These are phyloP conservation scores for Lordiphosa clarofinis DNA, from an alignment of 1,140 invertebrate genomes.

Conservation along the genomic window DNA sequence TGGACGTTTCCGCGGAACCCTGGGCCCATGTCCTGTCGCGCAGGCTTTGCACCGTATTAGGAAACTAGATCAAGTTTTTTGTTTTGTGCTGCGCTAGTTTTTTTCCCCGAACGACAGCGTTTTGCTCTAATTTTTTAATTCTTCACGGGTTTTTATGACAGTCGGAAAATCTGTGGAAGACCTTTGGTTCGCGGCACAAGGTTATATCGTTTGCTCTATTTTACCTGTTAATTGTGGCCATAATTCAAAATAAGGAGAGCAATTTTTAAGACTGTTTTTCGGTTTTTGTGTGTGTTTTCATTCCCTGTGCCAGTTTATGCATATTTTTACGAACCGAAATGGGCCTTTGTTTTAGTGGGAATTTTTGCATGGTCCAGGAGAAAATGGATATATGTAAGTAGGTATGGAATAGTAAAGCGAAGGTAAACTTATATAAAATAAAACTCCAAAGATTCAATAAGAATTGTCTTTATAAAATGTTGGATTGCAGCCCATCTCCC, in stretches of 20 bases:
- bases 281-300: too few species aligned
- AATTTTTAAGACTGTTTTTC: too few species aligned
- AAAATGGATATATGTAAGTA: too few species aligned
- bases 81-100: constrained; percentile 65
- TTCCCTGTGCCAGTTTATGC: too few species aligned
- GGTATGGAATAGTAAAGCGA: too few species aligned
- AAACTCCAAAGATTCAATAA: too few species aligned
- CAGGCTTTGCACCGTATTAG: constrained; percentile 50
- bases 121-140: constrained; percentile 77
- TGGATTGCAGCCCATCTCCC: too few species aligned
- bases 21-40: constrained; percentile 52
- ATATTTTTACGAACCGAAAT: too few species aligned
- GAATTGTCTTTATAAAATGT: too few species aligned
- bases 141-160: constrained; percentile 59
- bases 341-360: too few species aligned
- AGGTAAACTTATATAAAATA: too few species aligned
- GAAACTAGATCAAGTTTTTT: constrained; percentile 75
- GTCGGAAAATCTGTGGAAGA: constrained; percentile 30
- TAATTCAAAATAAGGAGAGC: constrained; percentile 24
- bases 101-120: constrained; percentile 60
- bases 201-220: constrained; percentile 44
- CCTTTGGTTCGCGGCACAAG: constrained; percentile 39
- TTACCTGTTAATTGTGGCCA: constrained; percentile 69
- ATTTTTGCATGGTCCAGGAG: too few species aligned
- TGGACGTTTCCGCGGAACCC: constrained; percentile 47